Evolutionary conservation across 2,888 invertebrate species (phyloP), one percentile per base, ranked within the genome.

Genomic region (Pocota personata): DNA sequence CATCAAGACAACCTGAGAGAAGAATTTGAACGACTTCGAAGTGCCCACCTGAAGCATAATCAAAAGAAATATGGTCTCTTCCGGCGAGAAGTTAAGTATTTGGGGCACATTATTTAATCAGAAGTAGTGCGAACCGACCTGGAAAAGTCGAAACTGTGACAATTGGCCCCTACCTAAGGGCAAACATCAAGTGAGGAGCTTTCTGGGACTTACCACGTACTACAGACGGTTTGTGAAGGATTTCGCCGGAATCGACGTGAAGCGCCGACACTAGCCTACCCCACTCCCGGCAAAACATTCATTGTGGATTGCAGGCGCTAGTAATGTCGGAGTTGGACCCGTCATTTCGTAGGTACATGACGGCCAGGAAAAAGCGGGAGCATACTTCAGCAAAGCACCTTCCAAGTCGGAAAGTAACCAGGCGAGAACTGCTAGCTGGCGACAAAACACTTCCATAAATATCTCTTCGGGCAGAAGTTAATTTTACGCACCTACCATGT

Each of bases 121-220:
- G n/a, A n/a, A n/a, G n/a, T n/a, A n/a, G n/a, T n/a, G n/a, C n/a
- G n/a, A n/a, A n/a, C n/a, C n/a, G n/a, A n/a, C n/a, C n/a, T n/a
- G n/a, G n/a, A n/a, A n/a, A n/a, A n/a, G n/a, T n/a, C n/a, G n/a
- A n/a, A n/a, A n/a, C n/a, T n/a, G n/a, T n/a, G n/a, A n/a, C n/a
- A n/a, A n/a, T 40, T 24, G 24, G 24, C n/a, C 40, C n/a, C n/a
- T n/a, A 2, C 24, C 60, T 2, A 40, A 40, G 14, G 40, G 35
- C 57, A 32, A 30, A 55, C 32, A 55, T 3, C 58, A 37, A 37
- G 12, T 58, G n/a, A 58, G 37, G 10, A 58, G 58, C 37, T 58
- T 58, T 37, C 58, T 58, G 5, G 37, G 12, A 12, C 21, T 58
- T 7, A 35, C 35, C 4, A 35, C 57, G 3, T 35, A 57, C 16